Percentiles rank a stretch among this genome's conserved stretches.
Evolutionary conservation across 2,797 vertebrate species (phyloP).

Genomic region (Hippoglossus hippoglossus): DNA sequence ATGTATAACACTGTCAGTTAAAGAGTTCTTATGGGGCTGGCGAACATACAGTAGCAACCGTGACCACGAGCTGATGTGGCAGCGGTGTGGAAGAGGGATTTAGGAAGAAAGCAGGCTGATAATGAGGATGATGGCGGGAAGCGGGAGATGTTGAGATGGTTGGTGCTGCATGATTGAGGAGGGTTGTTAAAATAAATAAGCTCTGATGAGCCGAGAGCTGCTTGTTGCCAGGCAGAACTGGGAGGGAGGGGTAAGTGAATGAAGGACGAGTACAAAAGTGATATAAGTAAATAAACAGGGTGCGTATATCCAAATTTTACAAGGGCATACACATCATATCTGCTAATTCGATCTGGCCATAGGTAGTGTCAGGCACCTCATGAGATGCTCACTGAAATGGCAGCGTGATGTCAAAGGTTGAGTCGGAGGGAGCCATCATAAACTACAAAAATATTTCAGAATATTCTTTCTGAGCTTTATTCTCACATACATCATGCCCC

Average conservation of each 20-base stretch:
- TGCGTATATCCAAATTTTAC: no score
- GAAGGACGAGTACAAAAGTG: background rate
- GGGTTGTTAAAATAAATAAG: slow-evolving; percentile 48
- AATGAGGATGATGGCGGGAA: slow-evolving; percentile 61
- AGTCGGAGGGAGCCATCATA: background rate
- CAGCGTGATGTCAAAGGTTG: background rate
- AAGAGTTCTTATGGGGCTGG: slow-evolving; percentile 64
- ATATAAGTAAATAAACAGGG: no score
- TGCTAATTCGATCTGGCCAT: no score
- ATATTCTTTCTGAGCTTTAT: no score
- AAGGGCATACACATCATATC: no score
- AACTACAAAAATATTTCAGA: background rate
- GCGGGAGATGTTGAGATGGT: slow-evolving; percentile 37
- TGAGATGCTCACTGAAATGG: background rate
- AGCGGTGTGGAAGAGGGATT: slow-evolving; percentile 58
- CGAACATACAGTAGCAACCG: slow-evolving; percentile 32
- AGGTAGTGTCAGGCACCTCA: no score
- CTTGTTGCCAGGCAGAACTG: slow-evolving; percentile 69
- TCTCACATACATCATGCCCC: no score
- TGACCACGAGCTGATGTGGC: slow-evolving; percentile 48
- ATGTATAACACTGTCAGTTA: slow-evolving; percentile 63
- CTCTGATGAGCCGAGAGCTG: slow-evolving; percentile 35
- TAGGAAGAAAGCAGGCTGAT: slow-evolving; percentile 33
- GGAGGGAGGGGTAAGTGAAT: slow-evolving; percentile 10
- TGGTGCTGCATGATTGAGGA: slow-evolving; percentile 53